These are phyloP conservation scores for Melanitta fusca DNA, from an alignment of 2,797 vertebrate genomes.

Conservation along the genomic window DNA sequence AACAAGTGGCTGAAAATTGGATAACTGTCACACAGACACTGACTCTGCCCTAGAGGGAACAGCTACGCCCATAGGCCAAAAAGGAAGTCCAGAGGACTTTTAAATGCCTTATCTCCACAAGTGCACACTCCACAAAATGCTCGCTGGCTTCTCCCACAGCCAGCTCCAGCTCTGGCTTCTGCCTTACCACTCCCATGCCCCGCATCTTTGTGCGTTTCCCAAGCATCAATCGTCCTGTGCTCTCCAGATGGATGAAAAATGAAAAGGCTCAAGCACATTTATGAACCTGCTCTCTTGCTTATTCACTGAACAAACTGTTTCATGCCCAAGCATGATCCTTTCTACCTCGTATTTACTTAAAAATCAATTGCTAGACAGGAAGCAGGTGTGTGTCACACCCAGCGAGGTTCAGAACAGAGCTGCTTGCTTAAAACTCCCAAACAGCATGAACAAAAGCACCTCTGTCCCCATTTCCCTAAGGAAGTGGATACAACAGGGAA, in stretches of 20 bases:
- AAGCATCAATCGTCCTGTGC: accelerated
- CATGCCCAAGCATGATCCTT: background rate
- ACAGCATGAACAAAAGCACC: background rate
- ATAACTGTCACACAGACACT: background rate
- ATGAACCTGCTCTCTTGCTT: background rate
- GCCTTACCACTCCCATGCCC: background rate
- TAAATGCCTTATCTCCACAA: background rate
- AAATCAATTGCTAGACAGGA: background rate
- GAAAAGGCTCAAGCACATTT: background rate
- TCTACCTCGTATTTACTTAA: background rate
- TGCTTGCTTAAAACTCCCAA: background rate
- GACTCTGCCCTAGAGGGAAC: background rate
- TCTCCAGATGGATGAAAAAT: background rate
- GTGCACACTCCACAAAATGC: accelerated
- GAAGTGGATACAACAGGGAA: background rate
- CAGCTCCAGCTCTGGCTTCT: background rate
- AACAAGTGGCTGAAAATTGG: background rate
- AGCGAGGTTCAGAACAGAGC: background rate
- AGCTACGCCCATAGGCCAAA: background rate
- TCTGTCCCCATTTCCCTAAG: background rate
- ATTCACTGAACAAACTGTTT: background rate
- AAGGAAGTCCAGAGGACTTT: background rate
- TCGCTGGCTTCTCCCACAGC: background rate
- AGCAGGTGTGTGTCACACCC: background rate
- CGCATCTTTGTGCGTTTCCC: accelerated